These are phyloP conservation scores for Ricordea florida DNA, from an alignment of 92 coral and sea anemone species.

Conservation along the genomic window DNA sequence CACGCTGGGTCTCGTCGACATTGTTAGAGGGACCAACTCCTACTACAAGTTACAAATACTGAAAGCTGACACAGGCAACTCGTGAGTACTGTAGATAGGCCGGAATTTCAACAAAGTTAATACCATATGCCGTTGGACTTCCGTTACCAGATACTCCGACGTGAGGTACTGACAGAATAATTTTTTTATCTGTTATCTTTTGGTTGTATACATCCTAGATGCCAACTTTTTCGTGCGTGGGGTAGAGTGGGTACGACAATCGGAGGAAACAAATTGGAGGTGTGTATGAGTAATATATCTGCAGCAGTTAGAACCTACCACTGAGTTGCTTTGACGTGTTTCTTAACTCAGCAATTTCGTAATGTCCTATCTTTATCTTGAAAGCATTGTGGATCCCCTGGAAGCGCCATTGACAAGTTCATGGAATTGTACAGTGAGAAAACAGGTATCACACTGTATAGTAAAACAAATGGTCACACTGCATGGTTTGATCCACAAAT, in stretches of 20 bases:
- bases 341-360: no score
- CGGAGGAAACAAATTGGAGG: conserved; percentile 96
- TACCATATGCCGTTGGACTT: no score
- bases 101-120: no score
- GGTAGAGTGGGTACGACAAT: conserved; percentile 96
- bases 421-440: conserved; percentile 81
- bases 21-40: conserved; percentile 94
- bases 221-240: conserved; percentile 94
- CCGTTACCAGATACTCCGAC: no score
- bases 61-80: conserved; percentile 61
- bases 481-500: no score
- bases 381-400: conserved; percentile 49
- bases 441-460: conserved; percentile 70
- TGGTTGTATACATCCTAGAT: conserved; percentile 42
- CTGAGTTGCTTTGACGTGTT: no score
- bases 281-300: neutral
- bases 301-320: no score
- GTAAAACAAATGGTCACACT: no score
- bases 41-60: conserved; percentile 95
- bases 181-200: no score
- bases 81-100: conserved; percentile 50
- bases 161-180: no score
- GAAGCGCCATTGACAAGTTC: conserved; percentile 66
- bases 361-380: neutral
- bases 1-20: conserved; percentile 89